phyloP scores from a whole-genome alignment of 2,113 vertebrate species.

The Ascaphus truei region DNA sequence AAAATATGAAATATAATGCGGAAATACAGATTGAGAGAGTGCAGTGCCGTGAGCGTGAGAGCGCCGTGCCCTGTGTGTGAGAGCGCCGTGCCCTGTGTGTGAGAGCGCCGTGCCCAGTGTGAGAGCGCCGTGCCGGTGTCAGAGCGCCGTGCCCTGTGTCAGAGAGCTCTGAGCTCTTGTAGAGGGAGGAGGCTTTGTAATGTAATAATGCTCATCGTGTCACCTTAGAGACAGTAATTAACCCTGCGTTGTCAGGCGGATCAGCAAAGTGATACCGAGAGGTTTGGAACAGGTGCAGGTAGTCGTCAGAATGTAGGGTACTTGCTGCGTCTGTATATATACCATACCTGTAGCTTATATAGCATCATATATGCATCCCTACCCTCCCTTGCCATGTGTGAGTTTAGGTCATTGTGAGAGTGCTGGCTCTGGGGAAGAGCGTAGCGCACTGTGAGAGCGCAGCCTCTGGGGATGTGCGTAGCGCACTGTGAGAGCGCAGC shows the following conservation, averaged over 20 bases:
- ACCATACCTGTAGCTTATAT: no score
- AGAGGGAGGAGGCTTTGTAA: constrained; percentile 7
- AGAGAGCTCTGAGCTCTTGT: background rate
- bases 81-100: background rate
- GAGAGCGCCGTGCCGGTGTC: background rate
- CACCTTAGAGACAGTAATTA: constrained; percentile 31
- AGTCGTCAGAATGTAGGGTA: no score
- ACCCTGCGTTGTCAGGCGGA: background rate
- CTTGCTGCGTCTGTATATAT: no score
- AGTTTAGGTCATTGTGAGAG: background rate
- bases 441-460: background rate
- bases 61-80: background rate
- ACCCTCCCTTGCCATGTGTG: no score
- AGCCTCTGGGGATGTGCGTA: background rate
- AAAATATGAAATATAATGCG: no score
- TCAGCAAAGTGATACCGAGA: no score
- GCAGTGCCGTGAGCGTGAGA: background rate
- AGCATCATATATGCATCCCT: no score
- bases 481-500: background rate
- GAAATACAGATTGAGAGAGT: background rate
- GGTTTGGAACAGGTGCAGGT: no score
- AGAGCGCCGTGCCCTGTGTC: background rate
- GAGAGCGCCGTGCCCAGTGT: background rate
- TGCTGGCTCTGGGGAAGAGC: background rate
- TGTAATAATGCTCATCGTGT: constrained; percentile 22